These are phyloP conservation scores for Ethmia dodecea DNA, from an alignment of 2,888 invertebrate genomes.

Conservation along the genomic window DNA sequence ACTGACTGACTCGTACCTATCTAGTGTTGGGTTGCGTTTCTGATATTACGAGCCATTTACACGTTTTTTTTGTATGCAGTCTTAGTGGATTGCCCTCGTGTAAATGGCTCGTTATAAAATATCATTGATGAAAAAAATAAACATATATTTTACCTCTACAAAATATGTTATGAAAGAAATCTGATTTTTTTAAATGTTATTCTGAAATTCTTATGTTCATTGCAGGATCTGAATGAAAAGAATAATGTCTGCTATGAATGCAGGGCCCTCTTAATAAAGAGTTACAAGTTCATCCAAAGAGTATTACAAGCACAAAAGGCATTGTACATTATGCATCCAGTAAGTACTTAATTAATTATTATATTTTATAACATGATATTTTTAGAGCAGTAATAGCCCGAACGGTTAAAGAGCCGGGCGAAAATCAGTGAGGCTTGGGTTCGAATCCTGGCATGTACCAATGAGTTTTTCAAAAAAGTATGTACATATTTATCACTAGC, in stretches of 20 bases:
- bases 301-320: conserved; percentile 4
- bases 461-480: too few relatives aligned
- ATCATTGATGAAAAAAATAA: background rate
- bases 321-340: conserved; percentile 1
- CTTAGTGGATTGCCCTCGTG: too few relatives aligned
- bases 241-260: conserved; percentile 7
- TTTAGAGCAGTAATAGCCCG: too few relatives aligned
- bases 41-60: background rate
- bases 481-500: too few relatives aligned
- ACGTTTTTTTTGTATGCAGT: too few relatives aligned
- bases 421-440: too few relatives aligned
- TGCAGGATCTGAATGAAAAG: conserved; percentile 5
- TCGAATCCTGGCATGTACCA: too few relatives aligned
- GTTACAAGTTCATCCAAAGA: conserved; percentile 8
- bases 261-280: conserved; percentile 5
- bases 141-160: background rate
- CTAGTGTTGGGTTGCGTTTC: background rate
- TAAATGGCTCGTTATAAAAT: too few relatives aligned
- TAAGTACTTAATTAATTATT: background rate
- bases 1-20: background rate
- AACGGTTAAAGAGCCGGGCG: too few relatives aligned
- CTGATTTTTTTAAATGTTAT: background rate
- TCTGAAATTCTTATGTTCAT: background rate
- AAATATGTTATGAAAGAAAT: background rate
- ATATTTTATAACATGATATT: background rate